Conservation (phyloP, 2,888 invertebrate species). For the Eurytoma californica region DNA sequence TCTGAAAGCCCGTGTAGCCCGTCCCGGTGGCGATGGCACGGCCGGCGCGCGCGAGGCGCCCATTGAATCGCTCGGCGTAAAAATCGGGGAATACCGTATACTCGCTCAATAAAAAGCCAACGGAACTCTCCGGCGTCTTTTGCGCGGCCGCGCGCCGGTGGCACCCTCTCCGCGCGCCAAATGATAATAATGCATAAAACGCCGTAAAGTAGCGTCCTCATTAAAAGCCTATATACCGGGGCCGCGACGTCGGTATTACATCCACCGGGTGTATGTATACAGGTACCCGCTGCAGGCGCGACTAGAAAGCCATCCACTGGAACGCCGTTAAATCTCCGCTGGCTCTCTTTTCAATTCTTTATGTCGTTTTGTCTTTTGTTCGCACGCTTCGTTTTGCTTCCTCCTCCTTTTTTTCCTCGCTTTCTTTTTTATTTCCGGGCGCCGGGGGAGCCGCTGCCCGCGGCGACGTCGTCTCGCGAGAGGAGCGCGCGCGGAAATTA, state of each 20-base stretch:
- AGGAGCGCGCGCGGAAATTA: no score
- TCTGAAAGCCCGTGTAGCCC: no score
- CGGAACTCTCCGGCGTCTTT: constrained; percentile 5
- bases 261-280: no score
- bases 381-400: no score
- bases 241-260: no score
- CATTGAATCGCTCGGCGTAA: constrained; percentile 1
- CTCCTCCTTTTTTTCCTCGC: no score
- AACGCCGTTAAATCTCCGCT: constrained; percentile 32
- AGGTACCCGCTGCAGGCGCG: neutral
- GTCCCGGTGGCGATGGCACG: no score
- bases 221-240: constrained; percentile 2
- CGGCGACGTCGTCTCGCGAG: no score
- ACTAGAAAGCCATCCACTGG: constrained; percentile 32
- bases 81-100: constrained; percentile 24
- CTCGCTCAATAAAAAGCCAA: constrained; percentile 38
- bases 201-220: constrained; percentile 35
- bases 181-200: constrained; percentile 45
- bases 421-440: neutral
- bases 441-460: neutral
- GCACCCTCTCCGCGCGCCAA: neutral
- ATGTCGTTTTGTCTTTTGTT: constrained; percentile 22
- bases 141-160: neutral
- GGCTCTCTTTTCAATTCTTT: constrained; percentile 9
- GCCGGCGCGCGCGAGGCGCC: no score